Evolutionary conservation across 23 tunicate species (phyloP), one percentile per base, ranked within the genome.

Genomic region (Styela plicata): DNA sequence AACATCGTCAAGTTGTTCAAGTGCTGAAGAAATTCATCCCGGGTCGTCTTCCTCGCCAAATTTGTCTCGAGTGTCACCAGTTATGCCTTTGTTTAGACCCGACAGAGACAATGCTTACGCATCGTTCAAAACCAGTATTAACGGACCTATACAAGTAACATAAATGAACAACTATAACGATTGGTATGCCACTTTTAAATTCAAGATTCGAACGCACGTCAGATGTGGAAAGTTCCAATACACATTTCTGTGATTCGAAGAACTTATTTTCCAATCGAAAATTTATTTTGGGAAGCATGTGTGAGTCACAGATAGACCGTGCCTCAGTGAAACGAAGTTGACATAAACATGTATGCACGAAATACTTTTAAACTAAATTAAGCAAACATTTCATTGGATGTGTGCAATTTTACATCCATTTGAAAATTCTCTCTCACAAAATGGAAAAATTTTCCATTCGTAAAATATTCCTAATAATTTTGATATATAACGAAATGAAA

Each of bases 131-230:
- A 3, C 29, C 7, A 66, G 70, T 24, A 27, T 66, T 27, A 27
- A 66, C 29, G 70, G 70, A 24, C 30, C 70, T 7, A 66, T 66
- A 24, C 70, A 66, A 66, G 70, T 66, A 10, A 66, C 70, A 7
- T 66, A 66, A 57, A 18, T 18, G 30, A 66, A 66, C 18, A 18
- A 66, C 17, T 24, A 24, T 24, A 10, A 24, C 17, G 31, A 24
- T 66, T 66, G n/a, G n/a, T n/a, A n/a, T n/a, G n/a, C n/a, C n/a
- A n/a, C n/a, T n/a, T n/a, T n/a, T n/a, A n/a, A n/a, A n/a, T n/a
- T n/a, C n/a, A n/a, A n/a, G n/a, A n/a, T n/a, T n/a, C n/a, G n/a
- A n/a, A n/a, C n/a, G n/a, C n/a, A n/a, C n/a, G n/a, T n/a, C n/a
- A n/a, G n/a, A n/a, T n/a, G n/a, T n/a, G n/a, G n/a, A n/a, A n/a